Base-by-base conservation (phyloP, 2,797 vertebrate species). In the Trematomus bernacchii region DNA sequence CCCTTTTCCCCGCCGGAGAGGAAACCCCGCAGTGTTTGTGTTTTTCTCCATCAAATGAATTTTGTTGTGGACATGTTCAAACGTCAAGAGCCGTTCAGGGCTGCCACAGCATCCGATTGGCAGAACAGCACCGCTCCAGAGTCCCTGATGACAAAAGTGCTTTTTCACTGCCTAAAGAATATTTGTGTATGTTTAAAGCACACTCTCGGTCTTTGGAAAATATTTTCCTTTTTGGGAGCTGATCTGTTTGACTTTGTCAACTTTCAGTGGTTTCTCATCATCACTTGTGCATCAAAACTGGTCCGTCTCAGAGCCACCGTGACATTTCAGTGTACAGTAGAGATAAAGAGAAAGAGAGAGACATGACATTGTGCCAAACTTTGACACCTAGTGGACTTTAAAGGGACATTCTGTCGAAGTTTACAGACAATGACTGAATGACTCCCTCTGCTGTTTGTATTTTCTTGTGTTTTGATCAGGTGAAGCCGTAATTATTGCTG, bases 161-260 rank as follows among this genome's bases (percentile, higher is more conserved):
- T 97, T 97, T 97, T 97, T 98, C 98, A 99, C 97, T 99, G 97
- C 98, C 98, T 97, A 97, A 96, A 89, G 95, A 96, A 96, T 93
- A 96, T 58, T 95, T 96, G 95, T 97, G 96, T 96, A 96, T 96
- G 96, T 96, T 96, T 95, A 94, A 97, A 97, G 96, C 96, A 96
- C 96, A 95, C 92, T 89, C 92, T 96, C 81, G 87, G 89, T 82
- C 63, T 85, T 77, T 73, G 66, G 71, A 85, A 76, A 78, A 71
- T 95, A 93, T 95, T 95, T 87, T 82, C 95, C 95, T 96, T 96
- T 50, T 37, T 93, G 94, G 94, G 93, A 95, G 95, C 93, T 92
- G 94, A 95, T 96, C 94, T 78, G 68, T 89, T 97, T 96, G 93
- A 95, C 95, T 95, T 90, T 94, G 96, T 96, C 78, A 96, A 95